These are phyloP conservation scores for Taxidea taxus DNA, from an alignment of 2,113 vertebrate species.

Conservation along the genomic window DNA sequence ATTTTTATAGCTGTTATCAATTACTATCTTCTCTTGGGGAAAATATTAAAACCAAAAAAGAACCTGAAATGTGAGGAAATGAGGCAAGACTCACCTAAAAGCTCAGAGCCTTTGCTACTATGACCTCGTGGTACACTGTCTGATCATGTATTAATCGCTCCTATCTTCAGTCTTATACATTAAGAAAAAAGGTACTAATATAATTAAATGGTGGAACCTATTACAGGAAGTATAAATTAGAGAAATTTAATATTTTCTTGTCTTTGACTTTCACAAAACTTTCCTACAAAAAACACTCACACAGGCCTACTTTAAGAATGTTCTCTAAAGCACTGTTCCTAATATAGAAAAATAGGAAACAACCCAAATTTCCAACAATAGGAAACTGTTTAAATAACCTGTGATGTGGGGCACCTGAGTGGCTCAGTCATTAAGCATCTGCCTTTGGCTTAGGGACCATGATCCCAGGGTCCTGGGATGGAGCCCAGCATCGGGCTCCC, in stretches of 20 bases:
- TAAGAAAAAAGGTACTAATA: neutral
- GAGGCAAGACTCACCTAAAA: neutral
- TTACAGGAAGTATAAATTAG: neutral
- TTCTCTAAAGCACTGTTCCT: neutral
- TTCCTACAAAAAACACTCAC: conserved; percentile 26
- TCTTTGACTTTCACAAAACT: neutral
- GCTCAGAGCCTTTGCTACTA: neutral
- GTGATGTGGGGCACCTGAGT: neutral
- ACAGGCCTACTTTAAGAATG: neutral
- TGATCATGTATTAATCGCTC: neutral
- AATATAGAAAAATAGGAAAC: neutral
- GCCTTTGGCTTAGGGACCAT: too few relatives aligned
- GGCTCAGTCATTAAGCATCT: too few relatives aligned
- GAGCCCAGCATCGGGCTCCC: too few relatives aligned
- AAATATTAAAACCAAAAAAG: conserved; percentile 42
- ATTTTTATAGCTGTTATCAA: conserved; percentile 69
- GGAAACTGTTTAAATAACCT: neutral
- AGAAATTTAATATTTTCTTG: neutral
- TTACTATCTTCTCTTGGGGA: conserved; percentile 56
- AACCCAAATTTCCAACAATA: neutral
- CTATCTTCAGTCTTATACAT: neutral
- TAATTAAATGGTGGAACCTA: neutral
- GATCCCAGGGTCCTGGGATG: too few relatives aligned
- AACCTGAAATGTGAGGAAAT: conserved; percentile 45
- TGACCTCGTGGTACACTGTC: neutral